Evolutionary conservation across 2,113 vertebrate genomes (phyloP), one percentile per base, ranked within the genome.

Genomic region (Brachionichthys hirsutus): DNA sequence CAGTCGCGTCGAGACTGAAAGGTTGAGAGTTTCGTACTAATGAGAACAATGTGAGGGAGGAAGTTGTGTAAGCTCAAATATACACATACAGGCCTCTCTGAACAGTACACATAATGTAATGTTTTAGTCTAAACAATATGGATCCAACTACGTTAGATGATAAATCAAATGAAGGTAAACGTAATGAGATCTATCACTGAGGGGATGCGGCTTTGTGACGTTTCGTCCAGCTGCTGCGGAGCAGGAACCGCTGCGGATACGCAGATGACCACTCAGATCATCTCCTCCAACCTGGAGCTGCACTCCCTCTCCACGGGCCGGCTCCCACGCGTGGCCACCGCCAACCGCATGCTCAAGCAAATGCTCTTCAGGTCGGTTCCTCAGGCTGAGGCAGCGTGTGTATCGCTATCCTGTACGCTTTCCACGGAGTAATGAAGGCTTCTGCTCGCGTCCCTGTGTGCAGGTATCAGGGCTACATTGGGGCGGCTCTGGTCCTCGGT

Each of bases 391-490:
- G 43, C 12, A 9, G 34, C 34, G 4, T 35, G 4, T 35, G 5
- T 35, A 35, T 35, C 18, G 1, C 38, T 12, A 16, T 38, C 4
- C n/a, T n/a, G n/a, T n/a, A n/a, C n/a, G n/a, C n/a, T n/a, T n/a
- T n/a, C n/a, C n/a, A n/a, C n/a, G n/a, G n/a, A n/a, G n/a, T 38
- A 7, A 38, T 9, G 36, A 38, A 7, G 16, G 12, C 8, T 51
- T 1, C 12, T 65, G 4, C 8, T 30, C 24, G 4, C 24, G 24
- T 30, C 24, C 24, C 24, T 64, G 5, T 59, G 30, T 73, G 9
- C 81, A 99, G 97, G 89, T 99, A 99, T 82, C 97, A 99, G 83
- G 97, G 97, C 68, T 97, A 98, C 88, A 99, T 99, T 12, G 95
- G 97, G 0, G 97, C 97, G 1, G 84, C 97, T 2, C 90, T 99